Conservation (phyloP, 2,888 invertebrate species). For the Brenthis hecate region DNA sequence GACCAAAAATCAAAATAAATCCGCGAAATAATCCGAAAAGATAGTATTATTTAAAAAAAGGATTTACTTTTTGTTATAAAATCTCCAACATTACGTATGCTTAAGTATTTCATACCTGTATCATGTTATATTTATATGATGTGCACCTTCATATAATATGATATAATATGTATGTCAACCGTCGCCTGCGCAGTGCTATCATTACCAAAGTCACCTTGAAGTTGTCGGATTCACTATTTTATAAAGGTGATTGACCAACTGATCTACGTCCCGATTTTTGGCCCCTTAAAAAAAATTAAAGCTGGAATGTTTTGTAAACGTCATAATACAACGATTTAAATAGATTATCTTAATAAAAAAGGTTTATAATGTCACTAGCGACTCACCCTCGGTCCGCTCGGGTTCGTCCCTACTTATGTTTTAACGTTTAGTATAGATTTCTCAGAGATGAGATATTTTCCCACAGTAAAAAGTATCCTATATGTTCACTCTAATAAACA, state of each 20-base stretch:
- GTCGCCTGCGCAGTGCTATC: conserved; percentile 30
- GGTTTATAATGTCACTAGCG: too few species aligned
- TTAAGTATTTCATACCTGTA: neutral
- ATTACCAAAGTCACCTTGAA: conserved; percentile 34
- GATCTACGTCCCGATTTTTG: conserved; percentile 7
- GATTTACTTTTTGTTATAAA: too few species aligned
- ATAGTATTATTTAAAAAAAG: too few species aligned
- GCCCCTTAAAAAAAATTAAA: conserved; percentile 21
- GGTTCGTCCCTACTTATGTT: too few species aligned
- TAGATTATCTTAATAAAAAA: neutral
- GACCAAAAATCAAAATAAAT: too few species aligned
- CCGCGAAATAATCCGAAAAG: too few species aligned
- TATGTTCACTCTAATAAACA: too few species aligned
- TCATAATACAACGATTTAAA: conserved; percentile 8
- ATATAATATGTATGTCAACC: conserved; percentile 19
- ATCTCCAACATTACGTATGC: neutral
- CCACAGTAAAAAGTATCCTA: too few species aligned
- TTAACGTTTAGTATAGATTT: too few species aligned
- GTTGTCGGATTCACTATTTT: conserved; percentile 28
- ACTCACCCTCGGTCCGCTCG: too few species aligned
- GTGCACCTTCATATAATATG: conserved; percentile 13
- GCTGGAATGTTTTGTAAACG: conserved; percentile 10
- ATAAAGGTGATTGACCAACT: conserved; percentile 36
- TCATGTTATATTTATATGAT: conserved; percentile 14
- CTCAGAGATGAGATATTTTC: too few species aligned